phyloP scores from a whole-genome alignment of 1,140 invertebrate genomes.

The Brachionus rubens region DNA sequence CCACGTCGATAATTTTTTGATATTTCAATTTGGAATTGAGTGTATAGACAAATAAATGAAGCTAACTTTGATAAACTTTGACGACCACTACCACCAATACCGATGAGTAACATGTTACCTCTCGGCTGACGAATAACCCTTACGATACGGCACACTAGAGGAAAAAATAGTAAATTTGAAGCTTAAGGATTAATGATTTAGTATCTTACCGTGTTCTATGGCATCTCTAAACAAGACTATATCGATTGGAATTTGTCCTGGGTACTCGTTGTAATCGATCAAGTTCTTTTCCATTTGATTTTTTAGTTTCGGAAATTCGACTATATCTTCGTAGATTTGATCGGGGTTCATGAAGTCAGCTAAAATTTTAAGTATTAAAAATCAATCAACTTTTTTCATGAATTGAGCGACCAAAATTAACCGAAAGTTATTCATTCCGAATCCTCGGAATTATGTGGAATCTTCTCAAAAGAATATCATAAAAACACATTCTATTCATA shows the following conservation, averaged over 20 bases:
- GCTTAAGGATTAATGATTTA: neutral
- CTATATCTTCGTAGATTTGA: conserved; percentile 73
- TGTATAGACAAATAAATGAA: conserved; percentile 69
- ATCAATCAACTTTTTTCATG: no score
- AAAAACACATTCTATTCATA: no score
- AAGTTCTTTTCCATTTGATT: conserved; percentile 68
- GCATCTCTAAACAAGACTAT: conserved; percentile 78
- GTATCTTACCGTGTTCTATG: conserved; percentile 68
- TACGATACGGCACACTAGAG: conserved; percentile 69
- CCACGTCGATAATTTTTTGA: conserved; percentile 71
- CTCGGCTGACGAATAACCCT: conserved; percentile 76
- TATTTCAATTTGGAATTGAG: conserved; percentile 73
- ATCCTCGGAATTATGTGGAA: no score
- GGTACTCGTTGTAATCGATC: conserved; percentile 74
- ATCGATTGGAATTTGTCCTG: conserved; percentile 72
- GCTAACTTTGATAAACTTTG: conserved; percentile 58
- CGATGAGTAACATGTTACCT: conserved; percentile 77
- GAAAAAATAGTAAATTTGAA: neutral
- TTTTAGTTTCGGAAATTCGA: conserved; percentile 65
- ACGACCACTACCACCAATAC: conserved; percentile 67
- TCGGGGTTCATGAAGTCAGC: conserved; percentile 72
- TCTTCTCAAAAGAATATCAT: no score
- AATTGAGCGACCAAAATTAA: no score
- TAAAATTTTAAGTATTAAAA: conserved; percentile 51
- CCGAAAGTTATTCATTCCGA: no score